These are phyloP conservation scores for Xestia ashworthii DNA, from an alignment of 2,888 invertebrate species.

Conservation along the genomic window DNA sequence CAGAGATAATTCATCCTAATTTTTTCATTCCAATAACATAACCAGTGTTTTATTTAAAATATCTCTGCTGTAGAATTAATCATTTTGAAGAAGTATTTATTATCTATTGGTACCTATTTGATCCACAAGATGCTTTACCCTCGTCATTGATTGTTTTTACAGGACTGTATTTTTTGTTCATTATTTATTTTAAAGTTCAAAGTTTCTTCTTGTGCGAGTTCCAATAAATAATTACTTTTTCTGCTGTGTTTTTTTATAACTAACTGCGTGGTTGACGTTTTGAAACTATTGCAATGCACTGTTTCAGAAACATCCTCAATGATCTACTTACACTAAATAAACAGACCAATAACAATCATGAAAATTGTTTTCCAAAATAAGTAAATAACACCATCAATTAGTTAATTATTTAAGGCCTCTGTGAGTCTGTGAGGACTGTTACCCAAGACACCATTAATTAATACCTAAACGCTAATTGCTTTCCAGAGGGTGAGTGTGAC, in stretches of 20 bases:
- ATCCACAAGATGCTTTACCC: neutral
- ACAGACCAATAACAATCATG: neutral
- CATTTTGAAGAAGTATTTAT: neutral
- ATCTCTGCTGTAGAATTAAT: neutral
- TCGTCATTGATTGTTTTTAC: neutral
- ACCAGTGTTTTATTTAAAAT: neutral
- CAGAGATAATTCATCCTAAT: neutral
- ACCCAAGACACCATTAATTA: neutral
- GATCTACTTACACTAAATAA: neutral
- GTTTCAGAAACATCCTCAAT: neutral
- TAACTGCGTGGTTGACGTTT: neutral
- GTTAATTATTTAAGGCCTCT: neutral
- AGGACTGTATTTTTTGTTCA: neutral
- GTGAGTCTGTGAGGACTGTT: neutral
- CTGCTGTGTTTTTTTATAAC: neutral
- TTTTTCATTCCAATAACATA: neutral
- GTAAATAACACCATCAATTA: neutral
- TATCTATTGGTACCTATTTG: neutral
- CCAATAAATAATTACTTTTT: neutral
- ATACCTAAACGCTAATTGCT: neutral
- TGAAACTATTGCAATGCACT: neutral
- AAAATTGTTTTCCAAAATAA: neutral
- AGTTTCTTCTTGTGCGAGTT: neutral
- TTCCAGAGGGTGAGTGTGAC: conserved; percentile 83
- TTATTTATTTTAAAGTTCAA: neutral